Base-by-base conservation (phyloP, 2,888 invertebrate genomes). In the Polyommatus iphigenia region DNA sequence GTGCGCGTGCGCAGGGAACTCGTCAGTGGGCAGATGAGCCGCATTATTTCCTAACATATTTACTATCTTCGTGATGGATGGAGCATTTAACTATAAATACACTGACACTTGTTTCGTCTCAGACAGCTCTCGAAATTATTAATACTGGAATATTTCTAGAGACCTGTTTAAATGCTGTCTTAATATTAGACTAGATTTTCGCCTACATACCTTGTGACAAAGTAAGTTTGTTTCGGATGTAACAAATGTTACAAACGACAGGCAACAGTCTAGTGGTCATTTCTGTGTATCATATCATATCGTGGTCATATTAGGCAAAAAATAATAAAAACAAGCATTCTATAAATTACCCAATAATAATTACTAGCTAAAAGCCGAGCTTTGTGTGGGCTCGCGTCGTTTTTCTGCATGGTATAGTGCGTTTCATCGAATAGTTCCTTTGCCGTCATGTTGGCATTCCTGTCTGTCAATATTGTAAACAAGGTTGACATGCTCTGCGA, bases 11-110 rank as follows among this genome's bases (percentile, higher is more conserved):
- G 50, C 57, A 57, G 77, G 41, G 72, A 72, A 57, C 72, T 59
- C 54, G 59, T 73, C 77, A 57, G 72, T 36, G 77, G 57, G 36
- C 57, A 77, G 50, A 29, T 67, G 67, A 32, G 50, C 32, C 71
- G 71, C 77, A 57, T 72, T 72, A 77, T 50, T 72, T 72, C 77
- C 32, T 54, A 71, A 57, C 57, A 29, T 77, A 77, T 77, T 77
- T 77, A 59, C 77, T 73, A 57, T 77, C 72, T 73, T 59, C 41
- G 59, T 77, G 77, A 77, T 73, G 41, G 77, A 72, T 73, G 54
- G 72, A 36, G 41, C 73, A 73, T 73, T 73, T 46, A 41, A 73
- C 46, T 73, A 73, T 73, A 41, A 73, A 73, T 73, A 73, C 73
- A 41, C 73, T 13, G 41, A 73, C 73, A 73, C 73, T 73, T 73